Evolutionary conservation across 2,888 invertebrate genomes (phyloP), one percentile per base, ranked within the genome.

Genomic region (Herminia tarsipennalis): DNA sequence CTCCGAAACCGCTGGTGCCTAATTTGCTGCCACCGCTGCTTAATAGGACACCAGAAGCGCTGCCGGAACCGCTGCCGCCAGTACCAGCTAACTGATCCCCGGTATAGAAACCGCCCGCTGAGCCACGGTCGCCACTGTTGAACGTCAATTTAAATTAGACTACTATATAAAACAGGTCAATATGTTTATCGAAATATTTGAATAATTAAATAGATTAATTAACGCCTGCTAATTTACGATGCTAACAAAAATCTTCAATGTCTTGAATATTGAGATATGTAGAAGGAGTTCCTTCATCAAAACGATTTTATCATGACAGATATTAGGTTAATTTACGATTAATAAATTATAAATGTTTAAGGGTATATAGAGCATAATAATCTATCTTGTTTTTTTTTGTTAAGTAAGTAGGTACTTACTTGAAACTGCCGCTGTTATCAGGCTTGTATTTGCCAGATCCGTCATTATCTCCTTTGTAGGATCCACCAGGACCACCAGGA

Each of bases 391-490:
- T n/a, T n/a, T n/a, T n/a, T n/a, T n/a, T n/a, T n/a, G n/a, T n/a
- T n/a, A n/a, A n/a, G n/a, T n/a, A 17, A 18, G n/a, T 1, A 22
- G 10, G 5, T 45, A 61, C 67, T 71, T 36, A 81, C 81, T 64
- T 56, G 48, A 46, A 74, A 44, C 34, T 47, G 17, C 73, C 73
- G 29, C 54, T 68, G 52, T 56, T 56, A 38, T 71, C 70, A 22
- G 77, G 80, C 40, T 62, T 79, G 72, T 81, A 81, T 45, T 56
- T 74, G 39, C 76, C 76, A 14, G 48, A 58, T n/a, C 61, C 66
- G 9, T 69, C 66, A 24, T 45, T 56, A 29, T 65, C 64, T 1
- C 39, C 45, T 1, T 14, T 46, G 64, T 78, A 78, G n/a, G 47
- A 33, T 5, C 64, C 62, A 10, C 63, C 63, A 14, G 62, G 37